Percentiles rank a stretch among this genome's conserved stretches.
phyloP scores from a whole-genome alignment of 2,113 vertebrate species.

The Syngnathoides biaculeatus region DNA sequence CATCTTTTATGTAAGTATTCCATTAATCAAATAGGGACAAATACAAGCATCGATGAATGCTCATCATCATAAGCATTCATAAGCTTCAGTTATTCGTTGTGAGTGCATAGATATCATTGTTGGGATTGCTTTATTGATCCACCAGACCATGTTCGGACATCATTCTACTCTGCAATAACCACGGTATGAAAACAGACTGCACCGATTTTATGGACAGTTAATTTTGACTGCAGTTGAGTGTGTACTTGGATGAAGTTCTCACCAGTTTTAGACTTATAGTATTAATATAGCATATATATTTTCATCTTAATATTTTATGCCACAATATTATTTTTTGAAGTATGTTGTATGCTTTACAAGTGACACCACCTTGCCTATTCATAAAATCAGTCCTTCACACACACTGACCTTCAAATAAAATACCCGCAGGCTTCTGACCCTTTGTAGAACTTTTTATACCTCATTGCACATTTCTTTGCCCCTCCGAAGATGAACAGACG shows the following conservation, averaged over 20 bases:
- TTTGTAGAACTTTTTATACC: constrained; percentile 35
- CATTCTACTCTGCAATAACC: constrained; percentile 12
- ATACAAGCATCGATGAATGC: neutral
- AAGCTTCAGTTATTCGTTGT: neutral
- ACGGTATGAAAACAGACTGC: neutral
- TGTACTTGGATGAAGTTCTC: constrained; percentile 13
- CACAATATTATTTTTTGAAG: neutral
- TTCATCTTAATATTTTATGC: neutral
- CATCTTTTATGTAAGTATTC: neutral
- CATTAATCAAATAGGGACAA: neutral
- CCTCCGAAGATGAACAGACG: constrained; percentile 21
- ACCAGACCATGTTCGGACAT: constrained; percentile 17
- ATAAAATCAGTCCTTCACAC: constrained; percentile 44
- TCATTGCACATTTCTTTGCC: constrained; percentile 5
- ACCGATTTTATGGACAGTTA: neutral
- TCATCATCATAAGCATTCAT: constrained; percentile 2
- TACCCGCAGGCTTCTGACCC: constrained; percentile 13
- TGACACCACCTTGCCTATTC: neutral
- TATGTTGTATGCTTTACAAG: neutral
- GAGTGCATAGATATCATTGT: constrained; percentile 3
- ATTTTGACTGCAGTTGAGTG: neutral
- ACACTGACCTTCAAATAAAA: constrained; percentile 39
- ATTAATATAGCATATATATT: neutral
- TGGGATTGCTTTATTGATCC: constrained; percentile 15
- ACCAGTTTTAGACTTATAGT: neutral